Evolutionary conservation across 2,888 invertebrate species (phyloP).

Genomic region (Lochmaea capreae): DNA sequence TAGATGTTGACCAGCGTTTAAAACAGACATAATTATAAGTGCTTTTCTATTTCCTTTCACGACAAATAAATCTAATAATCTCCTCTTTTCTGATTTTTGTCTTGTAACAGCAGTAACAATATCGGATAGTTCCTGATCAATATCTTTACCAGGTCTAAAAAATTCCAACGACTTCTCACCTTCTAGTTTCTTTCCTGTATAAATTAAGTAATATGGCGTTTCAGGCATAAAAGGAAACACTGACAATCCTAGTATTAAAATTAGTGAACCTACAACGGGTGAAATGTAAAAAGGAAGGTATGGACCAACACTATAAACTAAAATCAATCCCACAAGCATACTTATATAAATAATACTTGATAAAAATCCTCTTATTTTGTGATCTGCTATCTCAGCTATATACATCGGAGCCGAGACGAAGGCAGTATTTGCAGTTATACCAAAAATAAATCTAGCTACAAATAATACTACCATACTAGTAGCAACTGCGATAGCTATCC

Average conservation of each 20-base stretch:
- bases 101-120: conserved; percentile 60
- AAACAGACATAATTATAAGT: conserved; percentile 61
- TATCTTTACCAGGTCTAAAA: conserved; percentile 53
- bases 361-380: conserved; percentile 63
- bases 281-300: conserved; percentile 54
- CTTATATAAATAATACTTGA: conserved; percentile 62
- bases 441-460: conserved; percentile 60
- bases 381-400: conserved; percentile 64
- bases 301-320: conserved; percentile 60
- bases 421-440: conserved; percentile 62
- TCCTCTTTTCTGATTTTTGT: conserved; percentile 61
- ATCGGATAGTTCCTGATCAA: conserved; percentile 61
- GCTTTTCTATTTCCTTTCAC: conserved; percentile 62
- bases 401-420: conserved; percentile 65
- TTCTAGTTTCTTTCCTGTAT: conserved; percentile 59
- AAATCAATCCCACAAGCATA: conserved; percentile 62
- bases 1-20: conserved; percentile 63
- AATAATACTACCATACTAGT: conserved; percentile 57
- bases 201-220: conserved; percentile 62
- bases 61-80: conserved; percentile 59
- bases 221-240: conserved; percentile 59
- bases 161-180: conserved; percentile 57
- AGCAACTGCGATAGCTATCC: conserved; percentile 61
- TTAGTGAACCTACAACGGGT: conserved; percentile 53
- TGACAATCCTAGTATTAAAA: conserved; percentile 58